phyloP scores from a whole-genome alignment of 2,113 vertebrate genomes.

The Dicaeum eximium region DNA sequence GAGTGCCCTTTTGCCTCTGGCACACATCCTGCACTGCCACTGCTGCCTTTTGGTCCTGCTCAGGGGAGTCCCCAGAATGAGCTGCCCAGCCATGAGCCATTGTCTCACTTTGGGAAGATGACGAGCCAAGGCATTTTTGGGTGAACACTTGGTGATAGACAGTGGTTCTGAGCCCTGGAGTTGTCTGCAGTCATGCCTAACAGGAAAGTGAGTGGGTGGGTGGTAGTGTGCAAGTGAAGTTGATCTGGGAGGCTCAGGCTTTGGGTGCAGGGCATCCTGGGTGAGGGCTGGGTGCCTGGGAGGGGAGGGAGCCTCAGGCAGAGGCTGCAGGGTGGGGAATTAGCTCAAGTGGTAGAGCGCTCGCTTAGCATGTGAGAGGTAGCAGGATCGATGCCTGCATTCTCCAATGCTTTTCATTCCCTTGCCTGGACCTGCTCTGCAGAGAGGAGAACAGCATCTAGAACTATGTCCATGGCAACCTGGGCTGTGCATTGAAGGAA shows the following conservation, averaged over 20 bases:
- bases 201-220: neutral
- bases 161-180: neutral
- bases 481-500: neutral
- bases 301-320: neutral
- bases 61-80: neutral
- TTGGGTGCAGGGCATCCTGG: neutral
- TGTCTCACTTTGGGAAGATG: neutral
- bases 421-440: accelerated
- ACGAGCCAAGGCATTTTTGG: neutral
- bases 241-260: accelerated
- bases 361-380: conserved; percentile 42
- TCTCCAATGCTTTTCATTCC: neutral
- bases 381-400: neutral
- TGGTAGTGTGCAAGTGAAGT: neutral
- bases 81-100: neutral
- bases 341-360: neutral
- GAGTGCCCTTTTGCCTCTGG: neutral
- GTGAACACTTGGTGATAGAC: accelerated
- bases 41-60: no score
- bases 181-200: accelerated
- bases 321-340: neutral
- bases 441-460: neutral
- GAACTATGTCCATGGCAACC: neutral
- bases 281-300: neutral
- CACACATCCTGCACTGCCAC: neutral